Evolutionary conservation across 2,888 invertebrate species (phyloP).

Genomic region (Tridacna gigas): DNA sequence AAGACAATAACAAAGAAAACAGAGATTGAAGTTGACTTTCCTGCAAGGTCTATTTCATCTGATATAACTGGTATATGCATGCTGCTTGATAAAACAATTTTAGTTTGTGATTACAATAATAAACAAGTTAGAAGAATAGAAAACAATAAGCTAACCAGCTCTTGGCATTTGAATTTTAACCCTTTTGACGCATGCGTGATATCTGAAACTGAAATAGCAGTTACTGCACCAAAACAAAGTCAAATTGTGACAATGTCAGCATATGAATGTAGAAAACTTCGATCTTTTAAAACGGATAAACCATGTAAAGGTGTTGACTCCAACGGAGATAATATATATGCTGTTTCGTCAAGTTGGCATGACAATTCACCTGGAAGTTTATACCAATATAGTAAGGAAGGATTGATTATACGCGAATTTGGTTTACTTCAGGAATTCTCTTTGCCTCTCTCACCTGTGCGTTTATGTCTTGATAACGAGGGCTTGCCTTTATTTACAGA

Average conservation of each 20-base stretch:
- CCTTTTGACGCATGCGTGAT: slow-evolving; percentile 17
- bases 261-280: neutral
- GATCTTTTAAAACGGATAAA: slow-evolving; percentile 8
- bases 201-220: neutral
- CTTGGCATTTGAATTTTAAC: neutral
- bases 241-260: neutral
- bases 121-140: neutral
- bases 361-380: neutral
- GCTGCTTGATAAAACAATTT: neutral
- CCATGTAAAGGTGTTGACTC: slow-evolving; percentile 8
- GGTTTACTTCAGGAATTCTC: neutral
- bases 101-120: slow-evolving; percentile 16
- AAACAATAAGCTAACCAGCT: neutral
- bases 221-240: neutral
- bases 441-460: neutral
- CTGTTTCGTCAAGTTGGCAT: neutral
- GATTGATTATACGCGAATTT: neutral
- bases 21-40: neutral
- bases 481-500: neutral
- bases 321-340: neutral
- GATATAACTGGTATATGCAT: slow-evolving; percentile 15
- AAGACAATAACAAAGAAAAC: neutral
- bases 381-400: neutral
- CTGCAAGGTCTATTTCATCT: neutral
- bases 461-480: slow-evolving; percentile 2